Conservation (phyloP, 1,140 invertebrate genomes). For the Drosophila pandora region DNA sequence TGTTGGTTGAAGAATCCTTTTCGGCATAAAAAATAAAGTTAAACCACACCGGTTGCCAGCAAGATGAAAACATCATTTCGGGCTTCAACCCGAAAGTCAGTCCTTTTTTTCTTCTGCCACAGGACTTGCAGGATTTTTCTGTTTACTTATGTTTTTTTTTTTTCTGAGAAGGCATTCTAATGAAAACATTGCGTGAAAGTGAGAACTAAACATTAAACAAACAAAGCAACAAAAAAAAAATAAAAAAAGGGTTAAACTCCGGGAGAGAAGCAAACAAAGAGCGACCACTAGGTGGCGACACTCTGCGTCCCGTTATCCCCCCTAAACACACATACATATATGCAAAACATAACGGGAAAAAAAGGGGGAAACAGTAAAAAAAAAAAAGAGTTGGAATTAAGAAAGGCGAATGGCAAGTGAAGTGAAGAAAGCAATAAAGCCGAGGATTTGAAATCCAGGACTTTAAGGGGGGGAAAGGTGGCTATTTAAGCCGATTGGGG, state of each 20-base stretch:
- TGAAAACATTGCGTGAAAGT: constrained; percentile 81
- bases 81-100: constrained; percentile 24
- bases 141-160: constrained; percentile 2
- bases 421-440: constrained; percentile 30
- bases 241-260: constrained; percentile 69
- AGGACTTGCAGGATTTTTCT: constrained; percentile 1
- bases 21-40: constrained; percentile 30
- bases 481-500: constrained; percentile 11
- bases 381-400: background rate
- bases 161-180: constrained; percentile 51
- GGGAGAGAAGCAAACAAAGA: constrained; percentile 61
- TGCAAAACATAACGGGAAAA: constrained; percentile 32
- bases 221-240: constrained; percentile 33
- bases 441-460: constrained; percentile 11
- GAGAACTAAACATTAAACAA: constrained; percentile 79
- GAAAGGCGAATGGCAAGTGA: constrained; percentile 17
- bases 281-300: constrained; percentile 46
- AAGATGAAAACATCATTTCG: constrained; percentile 67
- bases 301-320: constrained; percentile 27
- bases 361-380: constrained; percentile 1
- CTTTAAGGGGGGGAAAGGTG: background rate
- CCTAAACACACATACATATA: constrained; percentile 10
- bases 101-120: no score
- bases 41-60: constrained; percentile 22
- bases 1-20: background rate